Conservation (phyloP, 2,888 invertebrate species). For the Nomada fabriciana region DNA sequence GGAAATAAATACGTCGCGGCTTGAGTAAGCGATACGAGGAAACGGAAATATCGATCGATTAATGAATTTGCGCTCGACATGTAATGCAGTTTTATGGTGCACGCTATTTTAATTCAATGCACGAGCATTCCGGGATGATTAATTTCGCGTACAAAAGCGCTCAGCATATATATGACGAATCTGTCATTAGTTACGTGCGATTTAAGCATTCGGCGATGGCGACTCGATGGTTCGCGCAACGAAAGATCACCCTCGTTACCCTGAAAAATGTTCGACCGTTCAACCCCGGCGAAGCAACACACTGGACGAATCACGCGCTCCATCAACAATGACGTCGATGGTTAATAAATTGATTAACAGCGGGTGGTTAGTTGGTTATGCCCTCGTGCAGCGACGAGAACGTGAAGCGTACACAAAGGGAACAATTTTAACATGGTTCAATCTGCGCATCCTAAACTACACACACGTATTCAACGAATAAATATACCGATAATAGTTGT, state of each 20-base stretch:
- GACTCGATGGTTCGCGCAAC: slow-evolving; percentile 33
- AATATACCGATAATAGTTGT: slow-evolving; percentile 38
- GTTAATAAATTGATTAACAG: slow-evolving; percentile 52
- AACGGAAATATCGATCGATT: slow-evolving; percentile 5
- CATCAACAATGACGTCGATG: slow-evolving; percentile 50
- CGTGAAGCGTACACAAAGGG: slow-evolving; percentile 45
- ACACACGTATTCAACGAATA: slow-evolving; percentile 58
- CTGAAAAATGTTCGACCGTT: slow-evolving; percentile 34
- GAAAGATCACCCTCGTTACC: slow-evolving; percentile 26
- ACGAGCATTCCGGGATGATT: not conserved
- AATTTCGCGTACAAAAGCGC: not conserved
- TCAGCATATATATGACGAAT: no score
- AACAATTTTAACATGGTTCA: slow-evolving; percentile 36
- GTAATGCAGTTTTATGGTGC: not conserved
- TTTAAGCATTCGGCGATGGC: slow-evolving; percentile 33
- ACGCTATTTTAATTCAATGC: not conserved
- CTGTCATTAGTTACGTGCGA: slow-evolving; percentile 10
- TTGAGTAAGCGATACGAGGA: slow-evolving; percentile 13
- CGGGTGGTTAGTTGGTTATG: slow-evolving; percentile 27
- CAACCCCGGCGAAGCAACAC: slow-evolving; percentile 75
- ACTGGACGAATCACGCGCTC: slow-evolving; percentile 72
- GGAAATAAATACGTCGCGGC: slow-evolving; percentile 23
- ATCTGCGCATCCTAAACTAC: slow-evolving; percentile 67
- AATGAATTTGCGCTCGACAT: slow-evolving; percentile 14
- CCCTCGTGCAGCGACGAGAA: slow-evolving; percentile 40